phyloP scores from a whole-genome alignment of 2,888 invertebrate genomes.

The Gymnosoma rotundatum region DNA sequence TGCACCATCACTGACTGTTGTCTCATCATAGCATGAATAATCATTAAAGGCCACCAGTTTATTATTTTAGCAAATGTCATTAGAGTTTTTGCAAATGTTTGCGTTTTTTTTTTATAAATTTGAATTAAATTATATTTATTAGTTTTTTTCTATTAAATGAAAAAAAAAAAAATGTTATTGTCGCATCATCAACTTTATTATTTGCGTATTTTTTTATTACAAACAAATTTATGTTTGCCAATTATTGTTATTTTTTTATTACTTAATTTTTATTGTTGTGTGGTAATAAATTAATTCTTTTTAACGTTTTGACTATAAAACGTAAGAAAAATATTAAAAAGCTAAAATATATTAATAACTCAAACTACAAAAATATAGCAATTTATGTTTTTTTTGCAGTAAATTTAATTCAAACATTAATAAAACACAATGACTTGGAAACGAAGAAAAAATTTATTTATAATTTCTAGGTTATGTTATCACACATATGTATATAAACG shows the following conservation, averaged over 20 bases:
- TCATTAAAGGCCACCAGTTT: no score
- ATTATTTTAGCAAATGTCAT: background rate
- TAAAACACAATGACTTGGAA: no score
- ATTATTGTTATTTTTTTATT: background rate
- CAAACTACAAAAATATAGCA: background rate
- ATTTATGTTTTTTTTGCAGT: background rate
- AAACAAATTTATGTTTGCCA: background rate
- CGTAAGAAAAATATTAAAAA: constrained; percentile 36
- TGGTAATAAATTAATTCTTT: background rate
- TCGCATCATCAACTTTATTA: constrained; percentile 44
- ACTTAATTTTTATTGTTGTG: background rate
- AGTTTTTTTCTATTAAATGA: background rate
- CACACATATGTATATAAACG: no score
- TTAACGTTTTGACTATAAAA: constrained; percentile 6
- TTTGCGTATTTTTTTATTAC: background rate
- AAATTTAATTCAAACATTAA: background rate
- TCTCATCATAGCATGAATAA: no score
- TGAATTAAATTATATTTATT: background rate
- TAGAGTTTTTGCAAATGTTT: background rate
- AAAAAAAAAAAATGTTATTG: constrained; percentile 7
- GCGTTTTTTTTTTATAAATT: background rate
- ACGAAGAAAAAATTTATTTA: no score
- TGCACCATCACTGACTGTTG: no score
- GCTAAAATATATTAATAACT: constrained; percentile 27
- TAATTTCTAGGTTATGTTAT: no score